These are phyloP conservation scores for Ypsolopha sequella DNA, from an alignment of 2,888 invertebrate genomes.

Conservation along the genomic window DNA sequence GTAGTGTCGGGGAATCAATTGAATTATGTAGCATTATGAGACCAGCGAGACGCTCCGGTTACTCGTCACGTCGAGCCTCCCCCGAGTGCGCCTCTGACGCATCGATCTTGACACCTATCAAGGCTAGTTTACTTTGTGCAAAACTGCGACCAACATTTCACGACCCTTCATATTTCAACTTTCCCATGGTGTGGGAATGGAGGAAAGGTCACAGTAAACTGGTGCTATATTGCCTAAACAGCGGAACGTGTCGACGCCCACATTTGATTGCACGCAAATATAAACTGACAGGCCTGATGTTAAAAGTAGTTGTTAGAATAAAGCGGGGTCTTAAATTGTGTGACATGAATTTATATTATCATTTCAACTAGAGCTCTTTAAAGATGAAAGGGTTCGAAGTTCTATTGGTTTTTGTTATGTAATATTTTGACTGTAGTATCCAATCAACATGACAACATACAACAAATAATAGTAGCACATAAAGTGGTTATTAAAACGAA, in stretches of 20 bases:
- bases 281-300: slow-evolving; percentile 53
- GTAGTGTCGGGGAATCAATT: slow-evolving; percentile 68
- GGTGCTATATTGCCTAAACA: slow-evolving; percentile 23
- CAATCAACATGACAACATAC: too few species aligned
- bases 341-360: slow-evolving; percentile 56
- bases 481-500: too few species aligned
- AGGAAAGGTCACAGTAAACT: not conserved
- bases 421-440: too few species aligned
- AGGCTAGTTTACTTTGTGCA: slow-evolving; percentile 41
- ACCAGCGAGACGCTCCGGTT: slow-evolving; percentile 47
- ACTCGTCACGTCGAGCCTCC: slow-evolving; percentile 52
- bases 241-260: slow-evolving; percentile 31
- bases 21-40: slow-evolving; percentile 67
- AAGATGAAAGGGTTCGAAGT: too few species aligned
- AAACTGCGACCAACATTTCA: slow-evolving; percentile 15
- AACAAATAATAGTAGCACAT: too few species aligned
- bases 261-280: slow-evolving; percentile 61
- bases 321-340: slow-evolving; percentile 39
- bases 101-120: slow-evolving; percentile 62
- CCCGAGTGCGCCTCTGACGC: slow-evolving; percentile 42
- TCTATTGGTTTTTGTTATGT: too few species aligned
- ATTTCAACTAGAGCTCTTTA: too few species aligned
- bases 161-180: slow-evolving; percentile 5
- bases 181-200: not conserved
- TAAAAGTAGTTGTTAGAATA: slow-evolving; percentile 57